Evolutionary conservation across 1,140 invertebrate species (phyloP).

Genomic region (Drosophila sucinea): DNA sequence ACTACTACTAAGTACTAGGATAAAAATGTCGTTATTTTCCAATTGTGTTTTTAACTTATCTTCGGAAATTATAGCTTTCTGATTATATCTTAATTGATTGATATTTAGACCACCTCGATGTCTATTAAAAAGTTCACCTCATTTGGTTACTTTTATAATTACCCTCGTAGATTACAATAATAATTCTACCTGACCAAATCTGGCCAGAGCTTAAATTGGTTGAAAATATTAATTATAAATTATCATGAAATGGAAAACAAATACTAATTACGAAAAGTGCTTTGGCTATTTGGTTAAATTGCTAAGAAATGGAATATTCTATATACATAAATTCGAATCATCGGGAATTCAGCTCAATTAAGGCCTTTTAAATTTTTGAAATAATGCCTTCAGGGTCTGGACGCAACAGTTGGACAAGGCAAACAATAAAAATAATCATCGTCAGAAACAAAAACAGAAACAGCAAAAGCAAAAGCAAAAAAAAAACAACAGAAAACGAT

Average conservation of each 20-base stretch:
- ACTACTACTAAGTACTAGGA: no score
- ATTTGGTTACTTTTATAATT: no score
- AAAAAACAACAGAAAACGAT: background rate
- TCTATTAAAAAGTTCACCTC: no score
- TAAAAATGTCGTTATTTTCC: no score
- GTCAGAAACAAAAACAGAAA: background rate
- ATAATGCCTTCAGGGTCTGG: background rate
- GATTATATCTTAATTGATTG: no score
- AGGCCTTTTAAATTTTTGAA: background rate
- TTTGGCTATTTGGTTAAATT: background rate
- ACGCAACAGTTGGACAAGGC: constrained; percentile 10
- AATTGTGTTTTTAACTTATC: no score
- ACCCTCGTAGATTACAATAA: no score
- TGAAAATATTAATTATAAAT: background rate
- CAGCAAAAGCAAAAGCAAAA: no score
- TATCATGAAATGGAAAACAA: constrained; percentile 1
- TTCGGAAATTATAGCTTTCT: no score
- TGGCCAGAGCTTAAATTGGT: background rate
- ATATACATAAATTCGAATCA: background rate
- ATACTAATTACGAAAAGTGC: constrained; percentile 3
- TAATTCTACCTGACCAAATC: no score
- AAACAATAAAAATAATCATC: constrained; percentile 11
- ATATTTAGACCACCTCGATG: no score
- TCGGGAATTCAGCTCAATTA: background rate
- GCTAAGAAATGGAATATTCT: background rate